These are phyloP conservation scores for Ditula angustiorana DNA, from an alignment of 2,888 invertebrate species.

Conservation along the genomic window DNA sequence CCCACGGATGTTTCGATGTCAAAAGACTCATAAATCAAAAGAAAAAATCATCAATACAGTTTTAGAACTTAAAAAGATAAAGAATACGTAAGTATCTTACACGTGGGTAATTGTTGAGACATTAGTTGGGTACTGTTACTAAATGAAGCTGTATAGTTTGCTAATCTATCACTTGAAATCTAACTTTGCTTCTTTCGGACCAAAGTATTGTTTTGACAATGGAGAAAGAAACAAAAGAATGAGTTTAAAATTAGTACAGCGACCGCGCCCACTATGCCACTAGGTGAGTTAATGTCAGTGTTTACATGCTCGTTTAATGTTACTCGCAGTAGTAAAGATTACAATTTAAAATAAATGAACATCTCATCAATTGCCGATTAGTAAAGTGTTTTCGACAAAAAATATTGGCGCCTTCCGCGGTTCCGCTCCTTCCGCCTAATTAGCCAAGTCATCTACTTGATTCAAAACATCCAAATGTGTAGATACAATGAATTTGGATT, in stretches of 20 bases:
- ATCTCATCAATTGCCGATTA: constrained; percentile 35
- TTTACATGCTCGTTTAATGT: constrained; percentile 40
- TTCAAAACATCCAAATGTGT: constrained; percentile 22
- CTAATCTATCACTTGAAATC: constrained; percentile 44
- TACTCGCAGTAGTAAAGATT: constrained; percentile 15
- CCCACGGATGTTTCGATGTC: constrained; percentile 22
- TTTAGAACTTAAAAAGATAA: not conserved
- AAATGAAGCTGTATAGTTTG: not conserved
- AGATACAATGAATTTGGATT: not conserved
- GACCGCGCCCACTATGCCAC: constrained; percentile 49
- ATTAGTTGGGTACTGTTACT: not conserved
- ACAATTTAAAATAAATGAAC: constrained; percentile 31
- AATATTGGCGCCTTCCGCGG: constrained; percentile 43
- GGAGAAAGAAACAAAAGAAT: constrained; percentile 52
- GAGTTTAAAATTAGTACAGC: constrained; percentile 59
- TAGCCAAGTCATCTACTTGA: constrained; percentile 34
- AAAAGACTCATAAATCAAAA: constrained; percentile 2
- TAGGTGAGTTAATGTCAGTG: constrained; percentile 43
- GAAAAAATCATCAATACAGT: not conserved
- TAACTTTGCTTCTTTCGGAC: constrained; percentile 43
- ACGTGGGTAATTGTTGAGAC: not conserved
- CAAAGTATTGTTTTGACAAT: constrained; percentile 48
- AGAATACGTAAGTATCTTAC: not conserved
- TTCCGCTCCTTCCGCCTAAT: constrained; percentile 38
- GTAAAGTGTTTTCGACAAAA: constrained; percentile 38